phyloP scores from a whole-genome alignment of 2,113 vertebrate species.

The Oriolus oriolus region DNA sequence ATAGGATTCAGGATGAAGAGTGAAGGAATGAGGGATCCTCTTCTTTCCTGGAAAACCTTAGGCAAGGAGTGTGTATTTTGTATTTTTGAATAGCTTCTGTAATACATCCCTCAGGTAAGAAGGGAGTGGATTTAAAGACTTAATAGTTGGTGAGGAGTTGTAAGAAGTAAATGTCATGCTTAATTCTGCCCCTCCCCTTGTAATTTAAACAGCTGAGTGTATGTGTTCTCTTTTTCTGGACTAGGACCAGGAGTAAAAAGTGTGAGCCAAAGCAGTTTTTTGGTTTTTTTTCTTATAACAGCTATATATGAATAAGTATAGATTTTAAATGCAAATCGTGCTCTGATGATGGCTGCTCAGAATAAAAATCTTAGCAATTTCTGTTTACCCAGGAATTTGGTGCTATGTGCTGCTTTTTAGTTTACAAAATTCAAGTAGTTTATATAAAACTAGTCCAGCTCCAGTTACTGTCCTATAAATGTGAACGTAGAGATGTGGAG shows the following conservation, averaged over 20 bases:
- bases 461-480: not conserved
- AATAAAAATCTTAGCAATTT: not conserved
- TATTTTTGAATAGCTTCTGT: not conserved
- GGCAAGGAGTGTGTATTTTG: not conserved
- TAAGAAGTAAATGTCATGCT: not conserved
- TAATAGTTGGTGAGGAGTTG: not conserved
- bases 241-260: not conserved
- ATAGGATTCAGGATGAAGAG: not conserved
- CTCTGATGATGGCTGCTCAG: not conserved
- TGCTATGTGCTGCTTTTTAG: not conserved
- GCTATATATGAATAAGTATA: not conserved
- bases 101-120: not conserved
- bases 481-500: not conserved
- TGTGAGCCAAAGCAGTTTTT: not conserved
- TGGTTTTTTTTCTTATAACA: not conserved
- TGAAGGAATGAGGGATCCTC: not conserved
- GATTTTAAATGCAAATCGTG: not conserved
- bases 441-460: not conserved
- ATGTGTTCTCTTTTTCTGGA: not conserved
- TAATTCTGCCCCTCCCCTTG: not conserved
- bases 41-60: not conserved
- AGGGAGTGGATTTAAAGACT: not conserved
- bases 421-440: not conserved
- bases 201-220: not conserved
- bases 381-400: not conserved